Conservation (phyloP, 1,140 invertebrate genomes). For the Plutomurus gul region DNA sequence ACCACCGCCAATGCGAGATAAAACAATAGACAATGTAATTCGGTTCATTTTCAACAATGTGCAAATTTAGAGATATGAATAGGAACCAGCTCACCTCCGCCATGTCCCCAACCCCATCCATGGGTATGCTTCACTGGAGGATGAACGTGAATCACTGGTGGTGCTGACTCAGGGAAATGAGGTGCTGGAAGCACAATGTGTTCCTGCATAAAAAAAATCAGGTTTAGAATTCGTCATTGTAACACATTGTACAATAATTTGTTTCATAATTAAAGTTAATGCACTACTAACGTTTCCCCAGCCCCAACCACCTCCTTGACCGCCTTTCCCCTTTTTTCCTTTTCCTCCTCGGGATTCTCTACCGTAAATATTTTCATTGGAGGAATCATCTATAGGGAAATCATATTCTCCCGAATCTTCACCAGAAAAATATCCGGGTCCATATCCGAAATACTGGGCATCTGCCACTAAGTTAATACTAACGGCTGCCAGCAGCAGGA, state of each 20-base stretch:
- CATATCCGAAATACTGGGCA: slow-evolving; percentile 41
- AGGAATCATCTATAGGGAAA: slow-evolving; percentile 16
- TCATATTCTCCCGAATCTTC: slow-evolving; percentile 18
- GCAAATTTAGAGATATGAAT: too few species aligned
- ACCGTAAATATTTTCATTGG: not conserved
- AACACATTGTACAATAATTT: not conserved
- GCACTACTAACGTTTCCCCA: not conserved
- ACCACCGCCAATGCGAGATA: not conserved
- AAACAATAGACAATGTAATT: not conserved
- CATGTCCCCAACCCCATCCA: slow-evolving; percentile 15
- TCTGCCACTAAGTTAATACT: slow-evolving; percentile 30
- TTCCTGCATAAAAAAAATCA: not conserved
- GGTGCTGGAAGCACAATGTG: slow-evolving; percentile 39
- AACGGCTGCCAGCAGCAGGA: slow-evolving; percentile 50
- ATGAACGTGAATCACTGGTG: slow-evolving; percentile 6
- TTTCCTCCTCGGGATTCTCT: not conserved
- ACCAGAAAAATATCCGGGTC: slow-evolving; percentile 27
- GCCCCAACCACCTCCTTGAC: not conserved
- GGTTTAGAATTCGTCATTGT: not conserved
- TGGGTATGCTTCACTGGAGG: not conserved
- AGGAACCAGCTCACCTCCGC: too few species aligned
- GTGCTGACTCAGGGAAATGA: slow-evolving; percentile 16
- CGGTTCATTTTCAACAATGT: not conserved
- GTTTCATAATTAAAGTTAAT: not conserved
- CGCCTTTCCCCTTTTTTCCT: not conserved